Base-by-base conservation (phyloP, 2,113 vertebrate genomes). In the Tricholaema leucomelas region DNA sequence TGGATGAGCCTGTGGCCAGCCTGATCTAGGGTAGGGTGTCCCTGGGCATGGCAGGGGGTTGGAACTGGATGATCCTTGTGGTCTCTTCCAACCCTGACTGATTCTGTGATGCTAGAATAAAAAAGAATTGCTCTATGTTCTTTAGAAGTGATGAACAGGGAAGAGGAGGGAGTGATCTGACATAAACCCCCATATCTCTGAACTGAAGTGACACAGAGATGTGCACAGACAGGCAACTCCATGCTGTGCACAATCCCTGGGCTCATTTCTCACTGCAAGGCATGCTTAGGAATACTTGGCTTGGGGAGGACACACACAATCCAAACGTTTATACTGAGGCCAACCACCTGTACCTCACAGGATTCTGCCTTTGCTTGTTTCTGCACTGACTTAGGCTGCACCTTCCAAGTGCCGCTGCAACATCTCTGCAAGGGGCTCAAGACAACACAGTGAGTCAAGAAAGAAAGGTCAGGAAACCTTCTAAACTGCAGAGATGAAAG, bases 241-340 rank as follows among this genome's bases (percentile, higher is more conserved):
- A 81, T 0, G 0, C 24, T 40, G 11, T 8, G 16, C 1, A 44
- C 42, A 44, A 44, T 40, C 17, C n/a, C 59, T 9, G 44, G 15
- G 67, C n/a, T 81, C 36, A 36, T 1, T 23, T 54, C 38, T 79
- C 78, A 55, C 3, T 14, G 19, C 50, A 87, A 87, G 33, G 66
- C 28, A 55, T 1, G 15, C 15, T 36, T 46, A 50, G 66, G 38
- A 81, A 46, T n/a, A 36, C 17, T 33, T 69, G 15, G 8, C 59
- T 52, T 80, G 27, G 35, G 17, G n/a, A 89, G 19, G 8, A 72
- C n/a, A 69, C 6, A 44, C 13, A 42, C 27, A 71, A 81, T 58
- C n/a, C 10, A 80, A 71, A 28, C 31, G 23, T 60, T 63, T 64
- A 56, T 40, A 71, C 44, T 23, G 52, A 91, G 33, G 31, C 65